A percentile compares a stretch with the other conserved stretches of the same genome.
phyloP scores from a whole-genome alignment of 2,113 vertebrate genomes.

The Catharus minimus region DNA sequence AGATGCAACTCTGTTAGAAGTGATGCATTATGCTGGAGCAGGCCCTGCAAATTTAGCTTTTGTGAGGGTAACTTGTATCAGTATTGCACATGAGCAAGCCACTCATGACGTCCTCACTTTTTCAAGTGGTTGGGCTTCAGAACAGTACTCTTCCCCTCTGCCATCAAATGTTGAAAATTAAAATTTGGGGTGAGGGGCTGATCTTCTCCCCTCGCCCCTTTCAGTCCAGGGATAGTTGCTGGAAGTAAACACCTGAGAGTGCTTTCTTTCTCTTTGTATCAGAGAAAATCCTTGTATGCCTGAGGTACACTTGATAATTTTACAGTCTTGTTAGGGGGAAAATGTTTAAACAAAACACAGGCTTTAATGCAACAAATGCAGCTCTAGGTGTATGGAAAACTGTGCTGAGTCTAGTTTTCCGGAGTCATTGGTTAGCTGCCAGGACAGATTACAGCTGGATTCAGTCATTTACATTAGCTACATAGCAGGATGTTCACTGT shows the following conservation, averaged over 20 bases:
- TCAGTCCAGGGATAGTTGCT: background rate
- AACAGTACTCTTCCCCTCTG: background rate
- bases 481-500: background rate
- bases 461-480: background rate
- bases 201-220: background rate
- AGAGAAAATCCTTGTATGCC: background rate
- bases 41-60: background rate
- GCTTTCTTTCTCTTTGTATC: background rate
- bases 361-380: background rate
- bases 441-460: background rate
- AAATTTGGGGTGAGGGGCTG: background rate
- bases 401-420: background rate
- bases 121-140: background rate
- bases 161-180: background rate
- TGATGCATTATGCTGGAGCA: background rate
- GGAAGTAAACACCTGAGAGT: background rate
- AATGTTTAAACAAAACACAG: background rate
- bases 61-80: background rate
- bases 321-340: background rate
- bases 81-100: background rate
- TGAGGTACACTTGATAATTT: background rate
- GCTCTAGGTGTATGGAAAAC: background rate
- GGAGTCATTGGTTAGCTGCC: background rate
- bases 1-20: background rate
- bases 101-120: background rate